Percentiles rank a stretch among this genome's conserved stretches.
Conservation (phyloP, 2,888 invertebrate genomes). For the Sphaeridia pumilis region DNA sequence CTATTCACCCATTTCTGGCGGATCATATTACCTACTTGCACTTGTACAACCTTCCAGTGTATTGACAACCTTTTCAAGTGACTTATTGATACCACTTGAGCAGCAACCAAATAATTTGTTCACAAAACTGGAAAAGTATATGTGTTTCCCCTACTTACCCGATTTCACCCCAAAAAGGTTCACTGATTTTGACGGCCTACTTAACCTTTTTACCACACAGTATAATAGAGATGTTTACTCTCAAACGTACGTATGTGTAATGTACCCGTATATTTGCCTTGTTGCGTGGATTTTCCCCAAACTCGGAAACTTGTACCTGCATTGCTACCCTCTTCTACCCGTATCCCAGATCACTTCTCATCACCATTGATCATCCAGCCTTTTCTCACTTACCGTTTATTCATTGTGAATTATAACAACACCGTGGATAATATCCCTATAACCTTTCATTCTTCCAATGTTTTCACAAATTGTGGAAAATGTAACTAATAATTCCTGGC, state of each 20-base stretch:
- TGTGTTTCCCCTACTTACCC: not conserved
- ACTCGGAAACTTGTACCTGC: not conserved
- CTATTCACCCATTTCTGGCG: too few species aligned
- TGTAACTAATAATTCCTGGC: not conserved
- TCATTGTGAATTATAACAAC: too few species aligned
- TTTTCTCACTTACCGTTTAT: too few species aligned
- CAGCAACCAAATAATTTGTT: constrained; percentile 20
- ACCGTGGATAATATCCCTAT: not conserved
- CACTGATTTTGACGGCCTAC: not conserved
- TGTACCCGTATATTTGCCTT: not conserved
- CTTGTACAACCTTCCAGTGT: not conserved
- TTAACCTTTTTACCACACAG: constrained; percentile 18
- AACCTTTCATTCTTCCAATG: not conserved
- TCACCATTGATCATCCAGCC: too few species aligned
- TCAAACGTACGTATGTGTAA: constrained; percentile 2
- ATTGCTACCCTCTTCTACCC: too few species aligned
- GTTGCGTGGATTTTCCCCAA: not conserved
- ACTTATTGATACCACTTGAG: constrained; percentile 15
- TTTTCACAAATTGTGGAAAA: not conserved
- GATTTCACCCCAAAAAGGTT: not conserved
- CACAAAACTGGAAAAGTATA: not conserved
- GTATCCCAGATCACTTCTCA: too few species aligned
- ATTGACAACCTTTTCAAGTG: not conserved
- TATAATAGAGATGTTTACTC: constrained; percentile 24
- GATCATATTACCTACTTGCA: too few species aligned